A percentile compares a stretch with the other conserved stretches of the same genome.
These are phyloP conservation scores for Tetragnatha versicolor DNA, from an alignment of 1,140 invertebrate species.

Conservation along the genomic window DNA sequence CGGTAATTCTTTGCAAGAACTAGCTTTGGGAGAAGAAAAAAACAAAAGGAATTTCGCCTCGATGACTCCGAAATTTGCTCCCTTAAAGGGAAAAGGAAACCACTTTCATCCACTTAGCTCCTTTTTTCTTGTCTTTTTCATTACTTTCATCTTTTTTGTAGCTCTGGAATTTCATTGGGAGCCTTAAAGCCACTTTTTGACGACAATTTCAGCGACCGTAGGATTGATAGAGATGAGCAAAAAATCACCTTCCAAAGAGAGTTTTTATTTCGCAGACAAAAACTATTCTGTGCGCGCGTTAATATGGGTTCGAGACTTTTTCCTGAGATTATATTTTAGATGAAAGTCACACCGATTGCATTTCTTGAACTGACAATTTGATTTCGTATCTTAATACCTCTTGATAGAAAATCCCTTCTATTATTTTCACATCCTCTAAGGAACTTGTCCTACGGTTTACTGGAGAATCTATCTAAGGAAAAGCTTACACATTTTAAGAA, in stretches of 20 bases:
- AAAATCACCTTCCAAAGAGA: too few relatives aligned
- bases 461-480: too few relatives aligned
- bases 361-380: conserved; percentile 41
- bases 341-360: conserved; percentile 31
- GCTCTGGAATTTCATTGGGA: conserved; percentile 44
- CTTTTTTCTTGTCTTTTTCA: conserved; percentile 41
- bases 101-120: conserved; percentile 55
- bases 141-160: conserved; percentile 44
- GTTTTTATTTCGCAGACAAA: too few relatives aligned
- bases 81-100: conserved; percentile 54
- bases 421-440: neutral
- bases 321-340: conserved; percentile 47
- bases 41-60: conserved; percentile 43
- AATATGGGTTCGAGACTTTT: conserved; percentile 46
- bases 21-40: conserved; percentile 31
- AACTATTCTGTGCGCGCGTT: conserved; percentile 45
- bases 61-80: conserved; percentile 50
- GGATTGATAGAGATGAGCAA: conserved; percentile 49
- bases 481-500: too few relatives aligned
- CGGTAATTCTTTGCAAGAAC: conserved; percentile 24
- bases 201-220: conserved; percentile 50
- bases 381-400: too few relatives aligned
- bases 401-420: neutral
- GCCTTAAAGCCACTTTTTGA: conserved; percentile 52
- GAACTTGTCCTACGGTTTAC: too few relatives aligned